Percentiles rank a stretch among this genome's conserved stretches.
phyloP scores from a whole-genome alignment of 1,140 invertebrate genomes.

The Gonioctena quinquepunctata region DNA sequence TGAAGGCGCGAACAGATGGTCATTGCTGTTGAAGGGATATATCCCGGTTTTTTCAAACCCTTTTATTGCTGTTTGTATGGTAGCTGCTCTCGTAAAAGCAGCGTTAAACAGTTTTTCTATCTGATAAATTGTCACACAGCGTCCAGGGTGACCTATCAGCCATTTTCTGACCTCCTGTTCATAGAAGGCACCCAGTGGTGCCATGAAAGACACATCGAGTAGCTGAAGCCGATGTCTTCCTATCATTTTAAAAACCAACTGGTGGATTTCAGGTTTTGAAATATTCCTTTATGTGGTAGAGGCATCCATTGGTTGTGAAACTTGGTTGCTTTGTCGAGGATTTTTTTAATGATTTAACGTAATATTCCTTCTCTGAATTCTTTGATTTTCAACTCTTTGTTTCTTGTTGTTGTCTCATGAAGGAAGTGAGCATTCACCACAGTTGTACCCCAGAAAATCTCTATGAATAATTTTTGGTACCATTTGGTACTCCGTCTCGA shows the following conservation, averaged over 20 bases:
- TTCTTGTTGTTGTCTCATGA: constrained; percentile 13
- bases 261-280: neutral
- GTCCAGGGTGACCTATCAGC: neutral
- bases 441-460: constrained; percentile 19
- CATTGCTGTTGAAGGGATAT: neutral
- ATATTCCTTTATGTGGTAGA: neutral
- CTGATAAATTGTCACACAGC: neutral
- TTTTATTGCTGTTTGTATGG: neutral
- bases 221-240: neutral
- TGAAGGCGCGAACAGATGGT: neutral
- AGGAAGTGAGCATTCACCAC: constrained; percentile 27
- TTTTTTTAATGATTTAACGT: neutral
- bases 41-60: neutral
- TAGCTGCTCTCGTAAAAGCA: neutral
- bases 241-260: neutral
- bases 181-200: neutral
- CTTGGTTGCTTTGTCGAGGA: no score
- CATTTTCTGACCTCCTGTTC: neutral
- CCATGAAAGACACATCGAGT: neutral
- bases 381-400: no score
- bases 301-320: no score
- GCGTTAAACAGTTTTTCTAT: neutral
- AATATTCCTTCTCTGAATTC: constrained; percentile 20
- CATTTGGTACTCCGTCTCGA: constrained; percentile 33
- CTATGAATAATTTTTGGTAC: constrained; percentile 24